A percentile compares a stretch with the other conserved stretches of the same genome.
Conservation (phyloP, 2,888 invertebrate species). For the Leptarthrus brevirostris region DNA sequence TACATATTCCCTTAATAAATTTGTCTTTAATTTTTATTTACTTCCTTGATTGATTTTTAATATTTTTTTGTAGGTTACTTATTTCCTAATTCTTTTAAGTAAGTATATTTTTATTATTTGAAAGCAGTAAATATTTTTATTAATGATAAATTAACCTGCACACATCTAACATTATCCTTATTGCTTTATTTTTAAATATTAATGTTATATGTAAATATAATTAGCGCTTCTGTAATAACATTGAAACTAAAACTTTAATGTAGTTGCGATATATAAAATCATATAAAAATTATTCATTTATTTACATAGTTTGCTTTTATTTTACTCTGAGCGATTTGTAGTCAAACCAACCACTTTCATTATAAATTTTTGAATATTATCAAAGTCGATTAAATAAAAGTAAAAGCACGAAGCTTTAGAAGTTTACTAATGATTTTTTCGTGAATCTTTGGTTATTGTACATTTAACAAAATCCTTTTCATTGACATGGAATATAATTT, state of each 20-base stretch:
- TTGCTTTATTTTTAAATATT: not conserved
- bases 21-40: conserved; percentile 56
- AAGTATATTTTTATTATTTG: conserved; percentile 54
- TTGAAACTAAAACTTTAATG: too few species aligned
- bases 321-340: too few species aligned
- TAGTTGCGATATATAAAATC: too few species aligned
- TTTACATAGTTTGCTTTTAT: too few species aligned
- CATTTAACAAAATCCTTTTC: too few species aligned
- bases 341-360: not conserved
- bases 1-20: conserved; percentile 50
- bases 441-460: not conserved
- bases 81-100: conserved; percentile 65
- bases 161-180: not conserved
- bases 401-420: not conserved
- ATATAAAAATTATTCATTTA: too few species aligned
- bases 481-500: too few species aligned
- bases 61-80: conserved; percentile 68
- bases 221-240: not conserved
- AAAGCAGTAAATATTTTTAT: conserved; percentile 6
- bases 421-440: not conserved
- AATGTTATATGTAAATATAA: conserved; percentile 1
- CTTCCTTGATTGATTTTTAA: conserved; percentile 59
- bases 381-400: not conserved
- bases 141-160: conserved; percentile 19
- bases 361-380: not conserved